Conservation (phyloP, 2,888 invertebrate genomes). For the Lottia scabra region DNA sequence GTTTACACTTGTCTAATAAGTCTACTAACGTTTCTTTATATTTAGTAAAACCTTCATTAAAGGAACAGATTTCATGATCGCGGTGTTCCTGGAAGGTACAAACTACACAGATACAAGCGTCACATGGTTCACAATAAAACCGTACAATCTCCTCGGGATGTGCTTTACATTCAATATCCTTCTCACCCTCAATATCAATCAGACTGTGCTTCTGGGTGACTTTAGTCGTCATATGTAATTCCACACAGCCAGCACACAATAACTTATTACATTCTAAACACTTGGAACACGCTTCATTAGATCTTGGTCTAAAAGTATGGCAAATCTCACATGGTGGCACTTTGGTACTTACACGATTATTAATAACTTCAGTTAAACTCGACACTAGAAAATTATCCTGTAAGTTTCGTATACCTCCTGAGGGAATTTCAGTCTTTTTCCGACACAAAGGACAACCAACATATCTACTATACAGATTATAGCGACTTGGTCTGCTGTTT, state of each 20-base stretch:
- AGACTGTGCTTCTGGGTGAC: slow-evolving; percentile 66
- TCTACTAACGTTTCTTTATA: slow-evolving; percentile 47
- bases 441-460: slow-evolving; percentile 67
- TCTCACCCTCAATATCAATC: slow-evolving; percentile 67
- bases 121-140: slow-evolving; percentile 68
- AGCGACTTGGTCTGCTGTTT: slow-evolving; percentile 48
- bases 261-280: slow-evolving; percentile 67
- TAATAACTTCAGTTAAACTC: slow-evolving; percentile 62
- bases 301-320: slow-evolving; percentile 42
- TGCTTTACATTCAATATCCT: slow-evolving; percentile 65
- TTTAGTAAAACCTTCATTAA: slow-evolving; percentile 63
- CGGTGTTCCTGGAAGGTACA: slow-evolving; percentile 68
- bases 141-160: slow-evolving; percentile 65
- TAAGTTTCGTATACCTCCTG: slow-evolving; percentile 63
- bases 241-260: slow-evolving; percentile 64
- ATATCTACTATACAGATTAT: slow-evolving; percentile 57
- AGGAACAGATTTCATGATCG: slow-evolving; percentile 66
- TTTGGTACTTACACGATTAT: slow-evolving; percentile 41
- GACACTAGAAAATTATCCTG: slow-evolving; percentile 67
- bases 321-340: slow-evolving; percentile 63
- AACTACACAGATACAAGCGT: slow-evolving; percentile 66
- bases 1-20: slow-evolving; percentile 48
- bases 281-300: slow-evolving; percentile 61
- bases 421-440: slow-evolving; percentile 64
- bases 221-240: slow-evolving; percentile 63